These are phyloP conservation scores for Heteromyza rotundicornis DNA, from an alignment of 2,888 invertebrate species.

Conservation along the genomic window DNA sequence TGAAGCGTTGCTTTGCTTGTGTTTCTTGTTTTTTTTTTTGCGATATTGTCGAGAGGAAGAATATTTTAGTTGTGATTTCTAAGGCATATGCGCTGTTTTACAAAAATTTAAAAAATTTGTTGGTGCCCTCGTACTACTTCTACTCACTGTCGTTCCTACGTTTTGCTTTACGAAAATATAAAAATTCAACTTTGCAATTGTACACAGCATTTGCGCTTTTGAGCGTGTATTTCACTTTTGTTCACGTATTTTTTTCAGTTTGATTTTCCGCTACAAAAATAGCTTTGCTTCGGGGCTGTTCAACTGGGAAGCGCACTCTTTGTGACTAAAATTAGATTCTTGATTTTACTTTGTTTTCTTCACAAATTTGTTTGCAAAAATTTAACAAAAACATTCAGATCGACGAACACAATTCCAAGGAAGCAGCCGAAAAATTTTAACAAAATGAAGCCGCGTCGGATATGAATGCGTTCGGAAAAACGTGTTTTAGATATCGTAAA, in stretches of 20 bases:
- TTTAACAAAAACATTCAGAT: too few species aligned
- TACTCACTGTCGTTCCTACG: neutral
- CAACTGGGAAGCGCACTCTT: neutral
- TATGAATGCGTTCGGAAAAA: conserved; percentile 23
- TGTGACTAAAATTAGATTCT: neutral
- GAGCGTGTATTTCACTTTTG: neutral
- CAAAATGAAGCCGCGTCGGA: conserved; percentile 22
- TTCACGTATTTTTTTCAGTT: neutral
- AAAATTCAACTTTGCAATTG: conserved; percentile 13
- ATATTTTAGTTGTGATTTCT: neutral
- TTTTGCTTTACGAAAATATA: neutral
- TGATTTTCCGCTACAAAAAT: neutral
- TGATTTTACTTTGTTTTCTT: neutral
- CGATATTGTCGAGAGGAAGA: neutral
- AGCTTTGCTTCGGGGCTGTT: neutral
- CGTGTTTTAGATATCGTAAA: too few species aligned
- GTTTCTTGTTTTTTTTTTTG: neutral
- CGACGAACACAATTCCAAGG: neutral
- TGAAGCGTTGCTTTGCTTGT: neutral
- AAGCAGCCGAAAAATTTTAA: conserved; percentile 17
- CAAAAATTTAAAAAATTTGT: neutral
- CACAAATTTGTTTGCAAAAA: neutral
- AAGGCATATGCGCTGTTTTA: conserved; percentile 13
- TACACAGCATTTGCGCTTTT: conserved; percentile 18
- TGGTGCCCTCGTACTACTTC: neutral